phyloP scores from a whole-genome alignment of 2,113 vertebrate genomes.

The Clarias macrocephalus region DNA sequence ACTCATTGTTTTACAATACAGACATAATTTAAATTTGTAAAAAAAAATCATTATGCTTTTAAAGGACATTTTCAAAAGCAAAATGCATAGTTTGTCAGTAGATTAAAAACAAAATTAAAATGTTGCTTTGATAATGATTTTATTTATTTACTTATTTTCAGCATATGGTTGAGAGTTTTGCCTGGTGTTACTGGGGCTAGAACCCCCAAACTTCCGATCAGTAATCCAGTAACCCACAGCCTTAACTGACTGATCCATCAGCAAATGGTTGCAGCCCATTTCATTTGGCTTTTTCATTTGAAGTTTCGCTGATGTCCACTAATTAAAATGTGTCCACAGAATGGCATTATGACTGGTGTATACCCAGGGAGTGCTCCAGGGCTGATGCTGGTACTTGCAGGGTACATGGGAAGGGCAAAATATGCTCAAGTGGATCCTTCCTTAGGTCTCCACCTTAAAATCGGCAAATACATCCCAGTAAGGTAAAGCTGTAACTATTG shows the following conservation, averaged over 20 bases:
- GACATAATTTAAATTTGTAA: neutral
- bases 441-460: slow-evolving; percentile 44
- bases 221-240: too few relatives aligned
- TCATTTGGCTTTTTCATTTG: neutral
- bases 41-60: neutral
- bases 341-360: slow-evolving; percentile 55
- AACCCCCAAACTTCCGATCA: too few relatives aligned
- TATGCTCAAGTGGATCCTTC: slow-evolving; percentile 53
- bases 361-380: slow-evolving; percentile 57
- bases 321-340: slow-evolving; percentile 31
- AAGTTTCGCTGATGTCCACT: neutral
- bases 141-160: neutral
- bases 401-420: slow-evolving; percentile 52
- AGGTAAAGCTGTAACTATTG: slow-evolving; percentile 30
- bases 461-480: slow-evolving; percentile 43
- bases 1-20: neutral
- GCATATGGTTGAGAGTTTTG: neutral
- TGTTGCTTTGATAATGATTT: neutral
- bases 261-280: too few relatives aligned
- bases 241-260: too few relatives aligned
- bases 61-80: neutral
- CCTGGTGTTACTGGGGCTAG: too few relatives aligned
- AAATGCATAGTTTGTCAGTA: neutral
- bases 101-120: neutral
- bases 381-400: slow-evolving; percentile 49